phyloP scores from a whole-genome alignment of 2,797 vertebrate species.

The Poecilia gillii region DNA sequence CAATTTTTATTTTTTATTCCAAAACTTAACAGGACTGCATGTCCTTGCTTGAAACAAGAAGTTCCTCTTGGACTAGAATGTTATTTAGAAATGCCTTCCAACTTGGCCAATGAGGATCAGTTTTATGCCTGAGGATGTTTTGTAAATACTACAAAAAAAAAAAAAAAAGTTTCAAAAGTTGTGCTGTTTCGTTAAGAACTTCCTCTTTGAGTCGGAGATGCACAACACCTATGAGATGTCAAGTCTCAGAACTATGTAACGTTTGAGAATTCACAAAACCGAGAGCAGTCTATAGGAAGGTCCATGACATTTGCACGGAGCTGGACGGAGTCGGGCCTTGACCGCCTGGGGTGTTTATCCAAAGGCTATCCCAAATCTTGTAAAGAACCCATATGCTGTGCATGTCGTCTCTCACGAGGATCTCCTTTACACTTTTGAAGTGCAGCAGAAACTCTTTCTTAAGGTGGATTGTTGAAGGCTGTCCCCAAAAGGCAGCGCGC shows the following conservation, averaged over 20 bases:
- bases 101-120: neutral
- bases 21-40: neutral
- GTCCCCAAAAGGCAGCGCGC: neutral
- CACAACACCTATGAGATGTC: neutral
- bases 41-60: neutral
- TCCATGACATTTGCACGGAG: neutral
- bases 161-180: neutral
- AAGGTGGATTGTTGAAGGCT: conserved; percentile 3
- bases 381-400: neutral
- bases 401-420: conserved; percentile 1
- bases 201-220: neutral
- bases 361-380: neutral
- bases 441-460: neutral
- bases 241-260: neutral
- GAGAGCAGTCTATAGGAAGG: neutral
- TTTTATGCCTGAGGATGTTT: neutral
- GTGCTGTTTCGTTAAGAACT: neutral
- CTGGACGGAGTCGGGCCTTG: neutral
- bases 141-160: too few species aligned
- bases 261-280: neutral
- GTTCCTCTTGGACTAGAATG: neutral
- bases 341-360: neutral
- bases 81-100: conserved; percentile 1
- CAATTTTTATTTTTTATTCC: neutral
- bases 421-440: neutral